Conservation (phyloP, 2,888 invertebrate genomes). For the Arenicola marina region DNA sequence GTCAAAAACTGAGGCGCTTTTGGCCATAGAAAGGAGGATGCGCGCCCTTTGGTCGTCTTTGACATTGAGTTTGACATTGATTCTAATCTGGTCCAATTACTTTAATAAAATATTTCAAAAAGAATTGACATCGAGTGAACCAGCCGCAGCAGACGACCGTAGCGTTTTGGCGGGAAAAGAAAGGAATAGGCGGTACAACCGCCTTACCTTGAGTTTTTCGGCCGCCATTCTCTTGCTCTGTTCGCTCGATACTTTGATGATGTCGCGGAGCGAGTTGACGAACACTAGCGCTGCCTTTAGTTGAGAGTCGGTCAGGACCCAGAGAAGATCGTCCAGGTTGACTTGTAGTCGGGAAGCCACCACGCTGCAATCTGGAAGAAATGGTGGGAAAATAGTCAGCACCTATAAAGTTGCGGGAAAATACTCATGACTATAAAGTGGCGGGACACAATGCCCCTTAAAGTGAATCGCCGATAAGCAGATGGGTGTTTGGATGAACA, state of each 20-base stretch:
- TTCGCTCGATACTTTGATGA: conserved; percentile 54
- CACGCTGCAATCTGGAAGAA: conserved; percentile 89
- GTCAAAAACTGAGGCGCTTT: too few species aligned
- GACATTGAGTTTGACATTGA: too few species aligned
- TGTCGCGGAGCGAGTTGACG: conserved; percentile 53
- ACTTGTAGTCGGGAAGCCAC: conserved; percentile 88
- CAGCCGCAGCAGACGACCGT: too few species aligned
- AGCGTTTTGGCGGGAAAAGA: too few species aligned
- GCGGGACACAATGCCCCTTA: background rate
- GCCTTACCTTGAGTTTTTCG: conserved; percentile 56
- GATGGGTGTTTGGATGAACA: too few species aligned
- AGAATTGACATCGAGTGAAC: too few species aligned
- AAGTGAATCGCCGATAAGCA: too few species aligned
- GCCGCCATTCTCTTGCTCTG: conserved; percentile 56
- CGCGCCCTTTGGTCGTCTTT: too few species aligned
- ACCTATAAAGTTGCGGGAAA: background rate
- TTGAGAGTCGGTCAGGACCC: conserved; percentile 97
- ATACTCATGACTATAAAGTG: background rate
- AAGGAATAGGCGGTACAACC: too few species aligned
- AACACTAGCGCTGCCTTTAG: conserved; percentile 80
- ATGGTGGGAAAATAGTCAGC: conserved; percentile 36
- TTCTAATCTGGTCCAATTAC: too few species aligned
- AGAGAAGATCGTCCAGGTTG: conserved; percentile 92
- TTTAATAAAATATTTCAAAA: too few species aligned
- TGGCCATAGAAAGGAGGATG: too few species aligned